These are phyloP conservation scores for Armadillidium nasatum DNA, from an alignment of 1,140 invertebrate species.

Conservation along the genomic window DNA sequence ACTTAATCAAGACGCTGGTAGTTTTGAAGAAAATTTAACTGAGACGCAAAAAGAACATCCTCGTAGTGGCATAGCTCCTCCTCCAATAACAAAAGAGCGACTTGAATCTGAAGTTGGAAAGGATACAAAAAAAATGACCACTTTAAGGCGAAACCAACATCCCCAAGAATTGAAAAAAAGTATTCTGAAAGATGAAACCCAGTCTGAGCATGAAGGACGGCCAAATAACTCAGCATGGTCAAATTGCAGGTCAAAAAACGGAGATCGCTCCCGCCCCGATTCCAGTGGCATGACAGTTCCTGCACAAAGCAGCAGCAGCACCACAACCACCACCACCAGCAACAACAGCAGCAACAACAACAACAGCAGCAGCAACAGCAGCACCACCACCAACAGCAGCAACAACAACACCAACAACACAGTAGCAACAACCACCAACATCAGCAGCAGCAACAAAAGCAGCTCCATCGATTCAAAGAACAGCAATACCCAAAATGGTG, in stretches of 20 bases:
- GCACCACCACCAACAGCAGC: conserved; percentile 14
- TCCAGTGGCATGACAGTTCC: conserved; percentile 38
- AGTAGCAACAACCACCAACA: not conserved
- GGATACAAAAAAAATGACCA: conserved; percentile 43
- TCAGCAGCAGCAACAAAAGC: conserved; percentile 34
- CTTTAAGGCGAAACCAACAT: not conserved
- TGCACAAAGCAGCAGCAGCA: not conserved
- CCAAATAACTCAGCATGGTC: not conserved
- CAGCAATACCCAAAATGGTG: not conserved
- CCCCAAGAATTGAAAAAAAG: conserved; percentile 18
- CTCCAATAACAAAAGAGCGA: conserved; percentile 35
- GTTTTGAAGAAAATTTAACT: conserved; percentile 11
- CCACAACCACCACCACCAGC: conserved; percentile 22
- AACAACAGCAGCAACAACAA: conserved; percentile 30
- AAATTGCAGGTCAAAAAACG: conserved; percentile 44
- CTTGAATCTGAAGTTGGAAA: conserved; percentile 35
- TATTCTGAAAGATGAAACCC: conserved; percentile 28
- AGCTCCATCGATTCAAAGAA: not conserved
- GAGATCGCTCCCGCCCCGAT: conserved; percentile 45
- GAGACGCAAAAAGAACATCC: conserved; percentile 27
- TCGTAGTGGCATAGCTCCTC: conserved; percentile 29
- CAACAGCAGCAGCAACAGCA: conserved; percentile 24
- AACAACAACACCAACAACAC: conserved; percentile 2
- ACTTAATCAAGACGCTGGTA: conserved; percentile 1
- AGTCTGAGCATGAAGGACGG: conserved; percentile 31